phyloP scores from a whole-genome alignment of 2,888 invertebrate species.

The Drosophila silvestris region DNA sequence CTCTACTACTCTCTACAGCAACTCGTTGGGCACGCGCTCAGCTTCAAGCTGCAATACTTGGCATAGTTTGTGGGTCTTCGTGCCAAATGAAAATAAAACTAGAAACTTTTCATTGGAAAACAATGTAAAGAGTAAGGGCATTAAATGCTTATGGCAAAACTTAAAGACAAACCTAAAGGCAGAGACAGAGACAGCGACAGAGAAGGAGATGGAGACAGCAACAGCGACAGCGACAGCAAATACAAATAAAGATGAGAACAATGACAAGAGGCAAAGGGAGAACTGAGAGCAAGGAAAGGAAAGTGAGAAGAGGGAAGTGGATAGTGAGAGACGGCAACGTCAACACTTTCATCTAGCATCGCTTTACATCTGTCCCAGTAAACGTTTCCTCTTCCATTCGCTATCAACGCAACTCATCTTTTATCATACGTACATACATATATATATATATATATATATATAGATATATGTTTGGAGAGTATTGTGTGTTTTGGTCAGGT shows the following conservation, averaged over 20 bases:
- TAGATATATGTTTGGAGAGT: background rate
- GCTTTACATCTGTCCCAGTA: slow-evolving; percentile 56
- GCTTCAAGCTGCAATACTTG: slow-evolving; percentile 35
- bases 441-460: background rate
- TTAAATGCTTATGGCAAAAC: background rate
- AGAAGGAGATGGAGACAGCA: background rate
- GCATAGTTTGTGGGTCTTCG: slow-evolving; percentile 32
- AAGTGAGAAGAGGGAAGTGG: background rate
- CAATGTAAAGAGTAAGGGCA: background rate
- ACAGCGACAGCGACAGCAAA: background rate
- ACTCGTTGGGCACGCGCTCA: slow-evolving; percentile 41
- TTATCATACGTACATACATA: background rate
- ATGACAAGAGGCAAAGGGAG: background rate
- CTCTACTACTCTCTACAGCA: background rate
- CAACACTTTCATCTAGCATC: slow-evolving; percentile 80
- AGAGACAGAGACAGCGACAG: background rate
- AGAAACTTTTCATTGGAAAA: slow-evolving; percentile 64
- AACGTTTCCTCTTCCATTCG: slow-evolving; percentile 13
- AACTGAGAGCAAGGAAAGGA: background rate
- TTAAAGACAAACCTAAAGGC: background rate
- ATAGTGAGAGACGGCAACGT: background rate
- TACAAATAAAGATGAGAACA: slow-evolving; percentile 12
- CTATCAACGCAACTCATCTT: slow-evolving; percentile 33
- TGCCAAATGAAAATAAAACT: slow-evolving; percentile 51
- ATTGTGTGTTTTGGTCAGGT: slow-evolving; percentile 40